Evolutionary conservation across 2,888 invertebrate genomes (phyloP), one percentile per base, ranked within the genome.

Genomic region (Bugula neritina): DNA sequence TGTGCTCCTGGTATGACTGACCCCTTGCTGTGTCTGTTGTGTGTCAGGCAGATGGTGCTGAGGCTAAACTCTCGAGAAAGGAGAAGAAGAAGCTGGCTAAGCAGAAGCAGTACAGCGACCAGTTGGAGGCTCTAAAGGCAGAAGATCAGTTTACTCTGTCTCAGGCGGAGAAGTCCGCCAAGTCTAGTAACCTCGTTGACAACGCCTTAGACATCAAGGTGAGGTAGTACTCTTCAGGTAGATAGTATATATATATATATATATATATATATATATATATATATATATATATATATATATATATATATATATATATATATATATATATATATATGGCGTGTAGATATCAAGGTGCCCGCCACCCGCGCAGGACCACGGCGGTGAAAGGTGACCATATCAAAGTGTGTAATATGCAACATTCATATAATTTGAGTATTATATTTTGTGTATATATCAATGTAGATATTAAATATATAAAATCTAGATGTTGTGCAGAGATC

Each of bases 181-280:
- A 73, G 52, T 72, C 78, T 0, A 78, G 79, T 35, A 78, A 77
- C 71, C 72, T 79, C 1, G 72, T 81, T 1, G 97, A 98, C 81
- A 92, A 94, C 83, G 95, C 97, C 0, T 92, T 94, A 17, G 98
- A 98, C 84, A 98, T 99, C 71, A 98, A 98, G 88, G 92, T 96
- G 72, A 5, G 43, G n/a, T n/a, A n/a, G n/a, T n/a, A n/a, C n/a
- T n/a, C n/a, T n/a, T n/a, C n/a, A n/a, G n/a, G n/a, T n/a, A n/a
- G n/a, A n/a, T n/a, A n/a, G n/a, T n/a, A n/a, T n/a, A n/a, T n/a
- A n/a, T n/a, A n/a, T n/a, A n/a, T n/a, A n/a, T n/a, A n/a, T n/a
- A n/a, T n/a, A n/a, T n/a, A n/a, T n/a, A n/a, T n/a, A n/a, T n/a
- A n/a, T n/a, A n/a, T n/a, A n/a, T n/a, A n/a, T n/a, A n/a, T n/a